Conservation (phyloP, 2,113 vertebrate genomes). For the Apodemus sylvaticus region DNA sequence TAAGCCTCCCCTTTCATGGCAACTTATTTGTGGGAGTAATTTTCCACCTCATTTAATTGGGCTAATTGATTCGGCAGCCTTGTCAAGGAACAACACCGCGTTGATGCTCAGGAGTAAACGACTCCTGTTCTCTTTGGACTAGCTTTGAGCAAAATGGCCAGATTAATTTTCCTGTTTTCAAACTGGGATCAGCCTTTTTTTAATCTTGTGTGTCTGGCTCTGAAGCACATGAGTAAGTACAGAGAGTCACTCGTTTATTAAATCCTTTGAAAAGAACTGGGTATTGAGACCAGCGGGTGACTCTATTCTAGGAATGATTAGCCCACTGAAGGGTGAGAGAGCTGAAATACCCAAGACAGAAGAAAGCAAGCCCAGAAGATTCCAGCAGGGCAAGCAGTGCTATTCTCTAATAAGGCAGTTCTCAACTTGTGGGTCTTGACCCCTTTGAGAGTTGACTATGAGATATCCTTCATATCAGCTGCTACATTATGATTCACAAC, state of each 20-base stretch:
- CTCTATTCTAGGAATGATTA: conserved; percentile 4
- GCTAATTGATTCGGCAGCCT: conserved; percentile 77
- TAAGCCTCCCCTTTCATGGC: conserved; percentile 77
- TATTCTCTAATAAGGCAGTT: neutral
- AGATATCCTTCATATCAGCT: neutral
- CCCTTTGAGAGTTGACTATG: neutral
- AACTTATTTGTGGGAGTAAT: conserved; percentile 77
- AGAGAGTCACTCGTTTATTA: conserved; percentile 42
- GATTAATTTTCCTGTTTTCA: conserved; percentile 70
- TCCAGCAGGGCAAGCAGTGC: neutral
- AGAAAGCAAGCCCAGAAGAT: neutral
- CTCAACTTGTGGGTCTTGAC: neutral
- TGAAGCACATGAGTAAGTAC: neutral
- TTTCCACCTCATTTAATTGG: conserved; percentile 83
- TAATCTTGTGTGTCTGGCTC: conserved; percentile 23
- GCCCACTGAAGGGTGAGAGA: neutral
- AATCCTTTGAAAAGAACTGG: conserved; percentile 26
- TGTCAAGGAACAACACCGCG: neutral
- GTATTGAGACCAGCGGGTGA: neutral
- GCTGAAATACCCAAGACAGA: neutral
- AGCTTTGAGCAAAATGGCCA: conserved; percentile 44
- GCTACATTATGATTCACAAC: neutral
- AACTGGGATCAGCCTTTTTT: neutral
- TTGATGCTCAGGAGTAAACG: conserved; percentile 56
- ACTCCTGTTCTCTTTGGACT: conserved; percentile 16